Conservation (phyloP, 2,888 invertebrate genomes). For the Cephus sareptanus region DNA sequence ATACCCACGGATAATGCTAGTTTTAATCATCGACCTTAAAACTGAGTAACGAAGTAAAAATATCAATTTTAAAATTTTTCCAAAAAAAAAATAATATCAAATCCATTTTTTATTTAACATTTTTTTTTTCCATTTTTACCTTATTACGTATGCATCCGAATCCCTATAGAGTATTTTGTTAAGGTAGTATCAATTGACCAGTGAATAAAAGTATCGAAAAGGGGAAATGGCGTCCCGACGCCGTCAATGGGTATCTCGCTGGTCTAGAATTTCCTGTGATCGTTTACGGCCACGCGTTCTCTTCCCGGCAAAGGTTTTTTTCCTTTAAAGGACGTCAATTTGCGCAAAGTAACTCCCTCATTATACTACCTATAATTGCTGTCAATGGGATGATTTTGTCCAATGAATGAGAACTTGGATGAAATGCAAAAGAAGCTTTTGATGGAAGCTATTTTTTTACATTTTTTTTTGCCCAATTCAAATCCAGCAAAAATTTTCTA, state of each 20-base stretch:
- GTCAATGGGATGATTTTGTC: neutral
- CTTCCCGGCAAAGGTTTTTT: neutral
- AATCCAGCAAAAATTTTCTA: neutral
- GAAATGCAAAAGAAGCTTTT: neutral
- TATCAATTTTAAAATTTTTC: neutral
- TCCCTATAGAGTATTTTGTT: neutral
- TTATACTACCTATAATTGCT: neutral
- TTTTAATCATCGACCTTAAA: neutral
- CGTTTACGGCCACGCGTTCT: neutral
- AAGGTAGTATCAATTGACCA: neutral
- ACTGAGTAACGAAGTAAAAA: neutral
- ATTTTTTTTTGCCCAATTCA: neutral
- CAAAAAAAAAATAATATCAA: neutral
- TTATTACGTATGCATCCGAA: neutral
- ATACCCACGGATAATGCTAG: conserved; percentile 24
- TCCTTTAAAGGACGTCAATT: neutral
- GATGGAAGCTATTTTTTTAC: neutral
- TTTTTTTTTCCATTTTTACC: neutral
- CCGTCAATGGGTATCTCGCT: neutral
- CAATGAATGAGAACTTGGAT: neutral
- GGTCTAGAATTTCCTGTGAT: neutral
- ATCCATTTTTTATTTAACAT: neutral
- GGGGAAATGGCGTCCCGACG: neutral
- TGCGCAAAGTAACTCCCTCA: neutral
- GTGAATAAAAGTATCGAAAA: neutral